phyloP scores from a whole-genome alignment of 1,140 invertebrate species.

The Helicoverpa zea region DNA sequence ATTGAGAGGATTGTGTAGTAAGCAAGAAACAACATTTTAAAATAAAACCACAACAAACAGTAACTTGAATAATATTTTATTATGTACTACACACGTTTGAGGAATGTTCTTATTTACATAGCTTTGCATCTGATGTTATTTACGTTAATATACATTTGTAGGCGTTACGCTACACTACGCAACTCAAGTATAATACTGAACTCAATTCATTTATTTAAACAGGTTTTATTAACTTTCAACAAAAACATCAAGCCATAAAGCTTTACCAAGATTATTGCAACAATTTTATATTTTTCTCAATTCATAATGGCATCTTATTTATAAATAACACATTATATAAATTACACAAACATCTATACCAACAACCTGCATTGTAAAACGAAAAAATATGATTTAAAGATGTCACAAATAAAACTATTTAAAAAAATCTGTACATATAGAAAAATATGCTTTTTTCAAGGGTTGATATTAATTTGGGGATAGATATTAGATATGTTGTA shows the following conservation, averaged over 20 bases:
- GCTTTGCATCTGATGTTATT: conserved; percentile 63
- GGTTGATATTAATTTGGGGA: conserved; percentile 46
- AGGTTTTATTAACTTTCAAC: conserved; percentile 30
- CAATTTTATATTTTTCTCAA: conserved; percentile 47
- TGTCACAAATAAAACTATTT: conserved; percentile 56
- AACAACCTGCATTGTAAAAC: conserved; percentile 59
- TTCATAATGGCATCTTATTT: conserved; percentile 53
- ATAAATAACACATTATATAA: conserved; percentile 59
- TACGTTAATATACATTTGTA: conserved; percentile 46
- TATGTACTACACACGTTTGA: conserved; percentile 85
- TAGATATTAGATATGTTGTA: conserved; percentile 54
- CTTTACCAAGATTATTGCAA: conserved; percentile 45
- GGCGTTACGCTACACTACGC: conserved; percentile 57
- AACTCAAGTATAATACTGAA: conserved; percentile 79
- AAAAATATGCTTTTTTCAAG: conserved; percentile 58
- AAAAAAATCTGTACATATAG: conserved; percentile 69
- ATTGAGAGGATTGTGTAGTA: background rate
- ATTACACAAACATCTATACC: conserved; percentile 58
- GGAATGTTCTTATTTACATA: conserved; percentile 86
- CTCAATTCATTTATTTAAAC: conserved; percentile 52
- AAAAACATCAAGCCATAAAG: conserved; percentile 19
- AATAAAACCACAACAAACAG: conserved; percentile 79
- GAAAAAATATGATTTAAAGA: conserved; percentile 50
- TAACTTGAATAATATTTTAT: conserved; percentile 87
- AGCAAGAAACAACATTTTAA: background rate